phyloP scores from a whole-genome alignment of 2,797 vertebrate species.

The Bufotes viridis region DNA sequence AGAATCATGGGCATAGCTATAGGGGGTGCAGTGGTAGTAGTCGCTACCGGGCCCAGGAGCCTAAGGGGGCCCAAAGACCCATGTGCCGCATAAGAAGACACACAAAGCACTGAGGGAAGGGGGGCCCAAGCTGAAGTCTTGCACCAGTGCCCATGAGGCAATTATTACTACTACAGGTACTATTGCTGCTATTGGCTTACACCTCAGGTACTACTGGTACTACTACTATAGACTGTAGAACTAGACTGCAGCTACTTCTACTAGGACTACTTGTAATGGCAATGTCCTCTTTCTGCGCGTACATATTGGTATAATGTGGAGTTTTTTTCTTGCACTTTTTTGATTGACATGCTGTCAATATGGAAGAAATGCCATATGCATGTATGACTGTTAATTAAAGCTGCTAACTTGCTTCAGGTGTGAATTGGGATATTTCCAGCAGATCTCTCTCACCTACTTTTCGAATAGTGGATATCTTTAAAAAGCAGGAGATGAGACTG shows the following conservation, averaged over 20 bases:
- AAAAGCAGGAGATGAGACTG: neutral
- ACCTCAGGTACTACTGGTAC: neutral
- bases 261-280: neutral
- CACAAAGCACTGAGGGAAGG: no score
- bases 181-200: neutral
- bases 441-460: neutral
- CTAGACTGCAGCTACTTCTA: neutral
- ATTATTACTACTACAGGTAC: neutral
- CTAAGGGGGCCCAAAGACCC: no score
- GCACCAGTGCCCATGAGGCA: no score
- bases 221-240: neutral
- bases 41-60: no score
- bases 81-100: no score
- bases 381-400: constrained; percentile 22
- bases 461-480: neutral
- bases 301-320: neutral
- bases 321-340: neutral
- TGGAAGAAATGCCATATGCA: neutral
- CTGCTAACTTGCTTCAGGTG: constrained; percentile 32
- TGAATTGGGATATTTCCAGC: neutral
- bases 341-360: neutral
- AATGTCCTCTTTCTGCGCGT: neutral
- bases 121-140: no score
- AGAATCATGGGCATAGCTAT: no score
- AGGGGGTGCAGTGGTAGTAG: no score